A percentile compares a stretch with the other conserved stretches of the same genome.
Evolutionary conservation across 2,113 vertebrate genomes (phyloP).

Genomic region (Hemiscyllium ocellatum): DNA sequence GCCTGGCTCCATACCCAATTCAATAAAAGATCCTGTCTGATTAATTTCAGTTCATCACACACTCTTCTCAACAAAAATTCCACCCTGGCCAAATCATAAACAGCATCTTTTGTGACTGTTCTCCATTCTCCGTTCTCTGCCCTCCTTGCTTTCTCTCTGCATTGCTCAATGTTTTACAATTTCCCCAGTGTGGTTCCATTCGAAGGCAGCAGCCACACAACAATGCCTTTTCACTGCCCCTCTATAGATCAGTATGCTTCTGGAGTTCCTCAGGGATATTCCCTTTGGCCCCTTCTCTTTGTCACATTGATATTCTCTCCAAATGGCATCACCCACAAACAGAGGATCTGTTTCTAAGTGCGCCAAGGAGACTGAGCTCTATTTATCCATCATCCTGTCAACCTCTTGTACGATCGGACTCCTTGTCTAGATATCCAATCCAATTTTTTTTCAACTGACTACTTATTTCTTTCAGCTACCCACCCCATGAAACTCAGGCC

Average conservation of each 20-base stretch:
- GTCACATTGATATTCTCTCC: not conserved
- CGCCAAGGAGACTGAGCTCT: not conserved
- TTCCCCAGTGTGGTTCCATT: not conserved
- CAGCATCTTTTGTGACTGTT: not conserved
- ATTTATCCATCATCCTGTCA: not conserved
- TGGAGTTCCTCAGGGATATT: not conserved
- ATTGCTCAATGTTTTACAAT: not conserved
- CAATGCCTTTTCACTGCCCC: not conserved
- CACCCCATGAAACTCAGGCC: not conserved
- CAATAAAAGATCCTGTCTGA: not conserved
- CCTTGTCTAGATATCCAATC: not conserved
- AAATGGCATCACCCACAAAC: not conserved
- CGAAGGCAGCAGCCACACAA: not conserved
- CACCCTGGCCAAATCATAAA: not conserved
- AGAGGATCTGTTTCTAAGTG: too few species aligned
- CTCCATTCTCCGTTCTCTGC: not conserved
- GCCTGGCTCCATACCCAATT: not conserved
- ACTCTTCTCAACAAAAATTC: not conserved
- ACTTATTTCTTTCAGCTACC: not conserved
- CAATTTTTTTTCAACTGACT: not conserved
- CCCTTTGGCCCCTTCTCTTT: not conserved
- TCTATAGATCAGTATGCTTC: not conserved
- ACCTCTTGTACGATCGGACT: not conserved
- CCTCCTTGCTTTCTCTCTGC: not conserved
- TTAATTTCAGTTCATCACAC: not conserved